Percentiles rank a stretch among this genome's conserved stretches.
Evolutionary conservation across 2,113 vertebrate genomes (phyloP).

Genomic region (Onychostoma macrolepis): DNA sequence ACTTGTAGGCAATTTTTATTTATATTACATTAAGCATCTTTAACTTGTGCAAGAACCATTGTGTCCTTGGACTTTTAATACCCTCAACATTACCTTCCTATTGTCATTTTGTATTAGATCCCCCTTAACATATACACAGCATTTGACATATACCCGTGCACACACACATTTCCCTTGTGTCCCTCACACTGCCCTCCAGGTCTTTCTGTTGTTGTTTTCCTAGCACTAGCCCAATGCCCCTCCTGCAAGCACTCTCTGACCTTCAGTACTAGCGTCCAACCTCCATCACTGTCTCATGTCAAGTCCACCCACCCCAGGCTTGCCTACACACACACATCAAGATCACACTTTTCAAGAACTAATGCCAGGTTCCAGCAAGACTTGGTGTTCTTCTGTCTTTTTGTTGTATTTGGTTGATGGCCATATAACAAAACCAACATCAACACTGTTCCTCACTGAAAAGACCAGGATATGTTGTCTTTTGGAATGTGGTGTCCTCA

Average conservation of each 20-base stretch:
- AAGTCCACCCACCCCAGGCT: conserved; percentile 36
- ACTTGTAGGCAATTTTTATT: neutral
- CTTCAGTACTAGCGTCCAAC: conserved; percentile 49
- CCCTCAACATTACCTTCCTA: conserved; percentile 38
- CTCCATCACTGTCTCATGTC: conserved; percentile 43
- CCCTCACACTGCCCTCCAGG: conserved; percentile 46
- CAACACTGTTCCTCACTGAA: neutral
- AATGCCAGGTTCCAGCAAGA: neutral
- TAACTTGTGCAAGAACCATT: neutral
- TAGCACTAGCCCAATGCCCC: conserved; percentile 10
- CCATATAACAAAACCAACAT: neutral
- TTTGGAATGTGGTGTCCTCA: neutral
- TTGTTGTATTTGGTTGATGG: neutral
- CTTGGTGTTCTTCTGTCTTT: neutral
- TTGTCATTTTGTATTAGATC: conserved; percentile 47
- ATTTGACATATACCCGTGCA: conserved; percentile 53
- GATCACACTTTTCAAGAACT: neutral
- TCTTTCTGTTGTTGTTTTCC: conserved; percentile 39
- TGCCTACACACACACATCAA: conserved; percentile 33
- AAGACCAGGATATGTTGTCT: neutral
- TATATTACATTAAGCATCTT: neutral
- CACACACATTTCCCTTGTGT: conserved; percentile 43
- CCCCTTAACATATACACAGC: neutral
- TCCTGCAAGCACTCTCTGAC: conserved; percentile 52
- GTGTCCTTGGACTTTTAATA: conserved; percentile 27